phyloP scores from a whole-genome alignment of 2,888 invertebrate species.

The Cartodere bifasciata region DNA sequence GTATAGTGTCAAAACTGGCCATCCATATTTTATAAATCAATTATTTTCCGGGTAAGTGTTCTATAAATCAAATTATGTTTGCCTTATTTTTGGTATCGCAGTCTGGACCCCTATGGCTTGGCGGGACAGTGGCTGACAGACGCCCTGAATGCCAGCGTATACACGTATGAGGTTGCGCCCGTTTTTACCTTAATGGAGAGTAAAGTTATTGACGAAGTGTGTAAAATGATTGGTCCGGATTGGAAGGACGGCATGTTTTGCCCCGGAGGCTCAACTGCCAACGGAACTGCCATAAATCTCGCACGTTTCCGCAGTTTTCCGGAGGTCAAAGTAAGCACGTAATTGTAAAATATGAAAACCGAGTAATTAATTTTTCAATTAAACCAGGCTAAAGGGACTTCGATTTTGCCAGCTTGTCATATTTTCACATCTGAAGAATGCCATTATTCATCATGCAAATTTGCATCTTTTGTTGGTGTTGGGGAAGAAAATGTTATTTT shows the following conservation, averaged over 20 bases:
- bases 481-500: constrained; percentile 43
- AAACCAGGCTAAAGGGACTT: constrained; percentile 33
- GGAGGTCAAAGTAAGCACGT: constrained; percentile 32
- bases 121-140: constrained; percentile 41
- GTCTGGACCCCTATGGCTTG: constrained; percentile 40
- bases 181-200: constrained; percentile 43
- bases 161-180: constrained; percentile 45
- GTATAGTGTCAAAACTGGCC: constrained; percentile 45
- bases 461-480: constrained; percentile 43
- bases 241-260: constrained; percentile 41
- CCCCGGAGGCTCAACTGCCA: constrained; percentile 46
- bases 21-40: constrained; percentile 45
- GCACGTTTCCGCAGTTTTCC: constrained; percentile 39
- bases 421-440: constrained; percentile 45
- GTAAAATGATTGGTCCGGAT: constrained; percentile 35
- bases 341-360: too few species aligned
- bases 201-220: constrained; percentile 35
- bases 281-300: constrained; percentile 42
- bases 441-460: constrained; percentile 48
- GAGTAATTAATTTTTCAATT: too few species aligned
- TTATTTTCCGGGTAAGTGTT: constrained; percentile 40
- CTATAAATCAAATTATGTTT: neutral
- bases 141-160: constrained; percentile 39
- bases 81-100: constrained; percentile 15
- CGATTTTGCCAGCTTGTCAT: constrained; percentile 32